Percentiles rank a stretch among this genome's conserved stretches.
Conservation (phyloP, 2,797 vertebrate species). For the Gambusia yucatana region DNA sequence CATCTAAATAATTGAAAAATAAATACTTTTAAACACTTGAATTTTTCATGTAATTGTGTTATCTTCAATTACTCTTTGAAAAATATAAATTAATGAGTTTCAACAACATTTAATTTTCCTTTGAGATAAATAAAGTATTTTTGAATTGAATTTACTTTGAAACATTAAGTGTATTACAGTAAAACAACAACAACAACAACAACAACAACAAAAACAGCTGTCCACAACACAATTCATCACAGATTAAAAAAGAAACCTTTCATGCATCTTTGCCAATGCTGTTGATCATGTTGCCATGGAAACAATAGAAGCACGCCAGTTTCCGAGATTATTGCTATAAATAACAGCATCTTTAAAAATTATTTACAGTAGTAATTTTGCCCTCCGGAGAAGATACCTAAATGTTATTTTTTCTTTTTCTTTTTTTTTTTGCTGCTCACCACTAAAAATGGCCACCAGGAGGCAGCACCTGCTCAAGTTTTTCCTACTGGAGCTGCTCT, state of each 20-base stretch:
- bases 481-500: rapidly evolving
- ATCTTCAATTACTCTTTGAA: too few species aligned
- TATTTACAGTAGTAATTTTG: background rate
- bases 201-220: background rate
- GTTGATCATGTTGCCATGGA: too few species aligned
- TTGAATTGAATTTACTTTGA: too few species aligned
- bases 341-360: too few species aligned
- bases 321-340: too few species aligned
- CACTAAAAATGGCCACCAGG: constrained; percentile 22
- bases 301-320: too few species aligned
- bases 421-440: background rate
- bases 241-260: too few species aligned
- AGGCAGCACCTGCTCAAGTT: constrained; percentile 10
- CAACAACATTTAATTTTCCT: too few species aligned
- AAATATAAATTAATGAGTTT: too few species aligned
- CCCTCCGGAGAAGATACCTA: background rate
- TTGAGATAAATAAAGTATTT: too few species aligned
- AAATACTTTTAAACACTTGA: background rate
- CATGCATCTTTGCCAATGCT: too few species aligned
- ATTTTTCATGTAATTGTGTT: background rate
- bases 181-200: background rate
- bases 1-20: background rate
- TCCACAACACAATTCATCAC: background rate
- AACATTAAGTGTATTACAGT: background rate
- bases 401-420: too few species aligned